phyloP scores from a whole-genome alignment of 1,140 invertebrate genomes.

The Drosophila nasuta region DNA sequence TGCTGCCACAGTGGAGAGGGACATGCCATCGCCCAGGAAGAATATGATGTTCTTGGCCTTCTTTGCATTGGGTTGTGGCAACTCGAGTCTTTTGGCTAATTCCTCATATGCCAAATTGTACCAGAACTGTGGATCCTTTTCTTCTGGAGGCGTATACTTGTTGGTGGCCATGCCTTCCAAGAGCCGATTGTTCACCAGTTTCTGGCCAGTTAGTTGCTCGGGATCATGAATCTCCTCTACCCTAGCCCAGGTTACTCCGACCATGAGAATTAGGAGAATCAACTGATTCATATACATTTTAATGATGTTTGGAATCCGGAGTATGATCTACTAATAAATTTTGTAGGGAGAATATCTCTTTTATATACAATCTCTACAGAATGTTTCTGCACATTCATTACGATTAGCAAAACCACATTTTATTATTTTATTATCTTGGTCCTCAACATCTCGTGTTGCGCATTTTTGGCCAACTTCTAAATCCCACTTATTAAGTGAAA shows the following conservation, averaged over 20 bases:
- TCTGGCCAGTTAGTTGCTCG: constrained; percentile 2
- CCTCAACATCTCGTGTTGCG: background rate
- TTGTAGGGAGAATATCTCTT: background rate
- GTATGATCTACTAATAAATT: constrained; percentile 12
- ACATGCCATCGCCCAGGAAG: constrained; percentile 93
- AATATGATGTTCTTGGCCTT: constrained; percentile 90
- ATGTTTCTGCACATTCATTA: background rate
- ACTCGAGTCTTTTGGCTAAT: constrained; percentile 44
- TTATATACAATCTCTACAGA: constrained; percentile 21
- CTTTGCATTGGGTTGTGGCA: constrained; percentile 38
- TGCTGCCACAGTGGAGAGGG: constrained; percentile 89
- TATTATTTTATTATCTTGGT: background rate
- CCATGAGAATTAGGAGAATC: constrained; percentile 1
- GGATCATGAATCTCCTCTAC: constrained; percentile 14
- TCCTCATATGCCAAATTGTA: constrained; percentile 61
- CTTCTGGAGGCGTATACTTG: constrained; percentile 57
- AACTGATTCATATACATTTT: background rate
- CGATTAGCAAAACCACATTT: background rate
- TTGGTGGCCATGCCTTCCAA: constrained; percentile 14
- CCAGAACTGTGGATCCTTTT: constrained; percentile 70
- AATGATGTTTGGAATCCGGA: background rate
- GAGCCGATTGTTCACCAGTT: background rate
- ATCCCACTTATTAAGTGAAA: too few relatives aligned
- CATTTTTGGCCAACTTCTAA: background rate
- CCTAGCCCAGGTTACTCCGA: background rate